Base-by-base conservation (phyloP, 2,888 invertebrate species). In the Platycheirus rosarum region DNA sequence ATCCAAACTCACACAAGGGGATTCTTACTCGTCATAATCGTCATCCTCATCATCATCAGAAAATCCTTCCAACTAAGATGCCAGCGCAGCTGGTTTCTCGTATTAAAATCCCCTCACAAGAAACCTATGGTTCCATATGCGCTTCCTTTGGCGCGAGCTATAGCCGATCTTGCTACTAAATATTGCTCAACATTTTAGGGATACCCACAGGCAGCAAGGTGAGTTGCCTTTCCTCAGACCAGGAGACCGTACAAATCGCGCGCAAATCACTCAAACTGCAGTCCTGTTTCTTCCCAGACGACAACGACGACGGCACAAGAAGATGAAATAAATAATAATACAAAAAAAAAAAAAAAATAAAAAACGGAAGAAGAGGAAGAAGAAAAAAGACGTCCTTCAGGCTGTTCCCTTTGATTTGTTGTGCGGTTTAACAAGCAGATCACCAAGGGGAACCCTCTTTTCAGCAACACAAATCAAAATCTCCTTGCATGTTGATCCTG, bases 211-310 rank as follows among this genome's bases (percentile, higher is more conserved):
- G 60, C 79, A 71, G 35, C 51, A 49, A 46, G 53, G 63, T 71
- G 62, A 53, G 57, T 48, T n/a, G n/a, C 63, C 44, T 74, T 62
- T 23, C 51, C 29, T 42, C 3, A 29, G 63, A 37, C 35, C 20
- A 48, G 7, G 2, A 29, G 68, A 70, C 57, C 69, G 75, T 71
- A 82, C 66, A 82, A 82, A 82, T 82, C 82, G 77, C 82, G 82
- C 82, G 82, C 82, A 82, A 82, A 82, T 77, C 82, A 73, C 82
- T 82, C 71, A 77, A 63, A 73, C 44, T 77, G 82, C 68, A 73
- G 63, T 71, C 70, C 66, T 70, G 66, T 76, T 70, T 48, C 35
- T 60, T 65, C 14, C 13, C 49, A 57, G 48, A 48, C 55, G 23
- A n/a, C 9, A 23, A 20, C 23, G 23, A 23, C 23, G 37, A 48